phyloP scores from a whole-genome alignment of 2,888 invertebrate species.

The Lasioglossum pauxillum region DNA sequence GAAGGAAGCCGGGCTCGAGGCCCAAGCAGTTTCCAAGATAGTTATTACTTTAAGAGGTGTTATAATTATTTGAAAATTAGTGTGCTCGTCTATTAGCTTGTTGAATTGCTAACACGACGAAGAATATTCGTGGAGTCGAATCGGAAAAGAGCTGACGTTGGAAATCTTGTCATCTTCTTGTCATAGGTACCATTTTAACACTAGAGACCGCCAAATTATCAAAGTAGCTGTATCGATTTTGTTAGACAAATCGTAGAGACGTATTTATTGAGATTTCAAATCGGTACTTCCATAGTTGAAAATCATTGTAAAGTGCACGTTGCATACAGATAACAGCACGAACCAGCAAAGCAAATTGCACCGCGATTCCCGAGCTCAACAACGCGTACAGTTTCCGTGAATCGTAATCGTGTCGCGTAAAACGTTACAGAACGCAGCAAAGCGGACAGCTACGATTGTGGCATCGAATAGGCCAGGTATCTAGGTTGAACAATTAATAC shows the following conservation, averaged over 20 bases:
- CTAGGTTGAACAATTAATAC: background rate
- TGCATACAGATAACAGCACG: background rate
- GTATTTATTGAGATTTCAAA: background rate
- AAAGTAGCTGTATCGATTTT: background rate
- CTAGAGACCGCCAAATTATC: background rate
- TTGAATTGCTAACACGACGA: too few species aligned
- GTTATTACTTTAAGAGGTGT: background rate
- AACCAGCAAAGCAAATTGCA: background rate
- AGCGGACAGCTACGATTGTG: background rate
- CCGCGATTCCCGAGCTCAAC: background rate
- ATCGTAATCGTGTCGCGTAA: background rate
- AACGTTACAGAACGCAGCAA: background rate
- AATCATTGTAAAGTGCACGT: background rate
- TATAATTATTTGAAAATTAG: background rate
- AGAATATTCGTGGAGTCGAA: background rate
- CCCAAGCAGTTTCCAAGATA: background rate
- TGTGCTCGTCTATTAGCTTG: too few species aligned
- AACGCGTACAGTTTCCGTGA: slow-evolving; percentile 1
- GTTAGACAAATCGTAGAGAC: background rate
- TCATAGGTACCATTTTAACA: background rate
- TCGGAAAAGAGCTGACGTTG: background rate
- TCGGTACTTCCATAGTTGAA: background rate
- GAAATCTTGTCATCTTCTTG: background rate
- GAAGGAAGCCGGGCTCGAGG: slow-evolving; percentile 6
- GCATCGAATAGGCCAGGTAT: background rate